Conservation (phyloP, 2,797 vertebrate genomes). For the Notolabrus celidotus region DNA sequence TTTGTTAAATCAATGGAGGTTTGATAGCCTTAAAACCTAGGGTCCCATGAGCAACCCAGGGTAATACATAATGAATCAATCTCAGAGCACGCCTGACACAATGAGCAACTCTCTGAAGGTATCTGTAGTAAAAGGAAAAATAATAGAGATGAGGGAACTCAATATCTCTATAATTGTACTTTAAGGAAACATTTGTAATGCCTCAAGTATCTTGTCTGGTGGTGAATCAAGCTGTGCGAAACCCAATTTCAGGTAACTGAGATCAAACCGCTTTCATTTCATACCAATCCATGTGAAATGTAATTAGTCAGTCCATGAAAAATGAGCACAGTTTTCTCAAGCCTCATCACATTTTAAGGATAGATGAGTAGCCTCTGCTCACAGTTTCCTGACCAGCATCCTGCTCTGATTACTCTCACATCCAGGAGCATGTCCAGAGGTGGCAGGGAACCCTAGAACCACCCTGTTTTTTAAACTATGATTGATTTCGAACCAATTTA, state of each 20-base stretch:
- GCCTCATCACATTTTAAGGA: slow-evolving; percentile 52
- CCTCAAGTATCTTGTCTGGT: slow-evolving; percentile 23
- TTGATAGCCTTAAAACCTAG: slow-evolving; percentile 47
- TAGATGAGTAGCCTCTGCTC: slow-evolving; percentile 13
- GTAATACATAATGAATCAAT: slow-evolving; percentile 56
- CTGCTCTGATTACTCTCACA: no score
- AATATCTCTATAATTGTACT: slow-evolving; percentile 32
- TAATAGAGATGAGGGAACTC: slow-evolving; percentile 41
- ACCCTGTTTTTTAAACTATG: background rate
- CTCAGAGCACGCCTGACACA: slow-evolving; percentile 47
- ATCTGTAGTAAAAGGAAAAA: slow-evolving; percentile 25
- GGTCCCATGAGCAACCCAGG: slow-evolving; percentile 32
- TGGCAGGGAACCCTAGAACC: no score
- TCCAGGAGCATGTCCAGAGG: background rate
- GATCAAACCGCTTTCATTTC: slow-evolving; percentile 53
- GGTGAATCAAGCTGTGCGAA: slow-evolving; percentile 12
- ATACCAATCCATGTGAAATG: slow-evolving; percentile 41
- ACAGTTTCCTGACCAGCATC: background rate
- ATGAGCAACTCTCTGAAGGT: slow-evolving; percentile 38
- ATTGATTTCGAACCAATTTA: background rate
- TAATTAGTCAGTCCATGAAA: slow-evolving; percentile 54
- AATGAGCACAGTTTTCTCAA: slow-evolving; percentile 20
- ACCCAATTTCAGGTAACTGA: slow-evolving; percentile 37
- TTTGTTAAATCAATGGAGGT: slow-evolving; percentile 49
- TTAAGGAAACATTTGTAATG: slow-evolving; percentile 48